Evolutionary conservation across 2,797 vertebrate species (phyloP), one percentile per base, ranked within the genome.

Genomic region (Craterocephalus amniculus): DNA sequence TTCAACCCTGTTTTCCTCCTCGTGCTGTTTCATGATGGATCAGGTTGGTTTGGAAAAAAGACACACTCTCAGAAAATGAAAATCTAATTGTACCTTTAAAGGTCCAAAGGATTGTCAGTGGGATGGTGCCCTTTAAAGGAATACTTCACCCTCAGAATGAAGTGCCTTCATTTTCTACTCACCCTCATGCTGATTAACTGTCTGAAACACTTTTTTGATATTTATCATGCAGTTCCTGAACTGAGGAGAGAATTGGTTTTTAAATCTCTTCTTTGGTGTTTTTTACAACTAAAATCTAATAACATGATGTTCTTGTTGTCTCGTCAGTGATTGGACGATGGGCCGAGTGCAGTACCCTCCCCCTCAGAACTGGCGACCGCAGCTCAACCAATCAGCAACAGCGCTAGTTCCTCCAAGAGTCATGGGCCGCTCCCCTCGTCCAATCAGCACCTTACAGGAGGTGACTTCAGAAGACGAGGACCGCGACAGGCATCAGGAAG

Each of bases 391-490:
- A 85, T 95, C 95, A 45, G 84, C 90, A 9, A 95, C 92, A 0
- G 95, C 95, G 0, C 73, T 95, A 55, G 95, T 95, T 38, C 94
- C 92, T n/a, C 95, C 95, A 0, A 88, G 94, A 64, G 67, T 95
- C 83, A 95, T 94, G 74, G 92, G 92, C 57, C 91, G 87, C 63
- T 92, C 94, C 4, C 91, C 94, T 55, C 91, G 93, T 32, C 94
- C 94, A 34, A 95, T 95, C 83, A 93, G 91, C 88, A 95, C 94
- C n/a, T 80, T 95, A 27, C 94, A 94, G 76, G 95, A 95, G 78
- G 95, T 95, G 67, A 95, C 94, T 35, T 95, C 95, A 7, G 94
- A 95, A 45, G 95, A 95, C 2, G 95, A 95, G 74, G 94, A 95
- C 11, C 87, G 93, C 0, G 93, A 94, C 18, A 74, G 90, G 40